Base-by-base conservation (phyloP, 2,888 invertebrate species). In the Epirrhoe tristata region DNA sequence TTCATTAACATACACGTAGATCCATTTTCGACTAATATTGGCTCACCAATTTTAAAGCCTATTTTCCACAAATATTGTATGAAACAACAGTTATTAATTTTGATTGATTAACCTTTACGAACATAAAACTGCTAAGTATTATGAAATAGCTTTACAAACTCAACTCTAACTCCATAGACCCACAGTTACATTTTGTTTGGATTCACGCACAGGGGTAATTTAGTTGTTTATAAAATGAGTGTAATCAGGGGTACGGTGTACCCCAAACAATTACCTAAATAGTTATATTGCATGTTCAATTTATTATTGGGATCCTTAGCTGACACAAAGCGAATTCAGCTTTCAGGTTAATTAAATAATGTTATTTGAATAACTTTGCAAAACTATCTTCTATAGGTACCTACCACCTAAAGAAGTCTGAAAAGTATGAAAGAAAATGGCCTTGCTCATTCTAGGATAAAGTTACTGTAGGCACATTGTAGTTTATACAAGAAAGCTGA, bases 1-100 rank as follows among this genome's bases (percentile, higher is more conserved):
- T n/a, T n/a, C n/a, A n/a, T n/a, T n/a, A n/a, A n/a, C n/a, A n/a
- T n/a, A n/a, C n/a, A n/a, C n/a, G n/a, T n/a, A n/a, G n/a, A n/a
- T n/a, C n/a, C n/a, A n/a, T n/a, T n/a, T n/a, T n/a, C n/a, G n/a
- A n/a, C n/a, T n/a, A n/a, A n/a, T n/a, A n/a, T n/a, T n/a, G n/a
- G n/a, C n/a, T n/a, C n/a, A n/a, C 24, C 56, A 60, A 54, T 71
- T 39, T 55, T 68, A 71, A 74, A 50, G 74, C 31, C 10, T 68
- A 75, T 75, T 58, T 74, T 59, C 61, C 58, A 56, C 39, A 48
- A 60, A 32, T 69, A 57, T 14, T 61, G 64, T 57, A 71, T 60
- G 56, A 57, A 58, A 71, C 62, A 56, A 66, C 55, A 58, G 66
- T 61, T 60, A 66, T 70, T 77, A 69, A 75, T 66, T 69, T 70